phyloP scores from a whole-genome alignment of 2,113 vertebrate species.

The Lepus americanus region DNA sequence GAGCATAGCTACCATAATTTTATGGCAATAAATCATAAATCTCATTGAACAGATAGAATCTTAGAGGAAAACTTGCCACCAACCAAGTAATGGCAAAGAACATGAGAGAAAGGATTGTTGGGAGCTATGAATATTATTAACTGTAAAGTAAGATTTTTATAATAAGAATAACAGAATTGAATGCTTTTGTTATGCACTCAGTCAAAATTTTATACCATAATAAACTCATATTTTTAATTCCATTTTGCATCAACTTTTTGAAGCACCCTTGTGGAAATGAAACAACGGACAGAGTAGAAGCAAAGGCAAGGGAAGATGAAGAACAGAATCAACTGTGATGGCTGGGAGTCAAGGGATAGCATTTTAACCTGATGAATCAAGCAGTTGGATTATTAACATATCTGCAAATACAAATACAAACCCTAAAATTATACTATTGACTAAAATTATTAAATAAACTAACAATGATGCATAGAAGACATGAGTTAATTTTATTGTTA shows the following conservation, averaged over 20 bases:
- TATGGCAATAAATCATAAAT: conserved; percentile 9
- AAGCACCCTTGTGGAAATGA: neutral
- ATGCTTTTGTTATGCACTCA: neutral
- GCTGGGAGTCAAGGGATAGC: neutral
- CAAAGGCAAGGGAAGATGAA: neutral
- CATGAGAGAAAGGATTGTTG: neutral
- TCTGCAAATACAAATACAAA: neutral
- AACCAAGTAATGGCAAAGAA: neutral
- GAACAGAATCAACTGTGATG: neutral
- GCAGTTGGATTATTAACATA: neutral
- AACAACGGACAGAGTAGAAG: neutral
- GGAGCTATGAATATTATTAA: neutral
- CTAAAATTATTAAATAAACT: neutral
- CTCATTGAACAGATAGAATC: neutral
- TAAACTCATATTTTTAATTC: too few relatives aligned
- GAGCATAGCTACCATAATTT: neutral
- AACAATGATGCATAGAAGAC: neutral
- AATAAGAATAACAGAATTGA: neutral
- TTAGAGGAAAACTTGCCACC: neutral
- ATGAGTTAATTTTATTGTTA: neutral
- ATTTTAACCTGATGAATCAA: neutral
- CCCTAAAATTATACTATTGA: neutral
- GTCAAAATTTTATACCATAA: neutral
- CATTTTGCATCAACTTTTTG: too few relatives aligned
- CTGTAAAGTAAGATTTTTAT: neutral